These are phyloP conservation scores for Hemibagrus guttatus DNA, from an alignment of 2,797 vertebrate genomes.

Conservation along the genomic window DNA sequence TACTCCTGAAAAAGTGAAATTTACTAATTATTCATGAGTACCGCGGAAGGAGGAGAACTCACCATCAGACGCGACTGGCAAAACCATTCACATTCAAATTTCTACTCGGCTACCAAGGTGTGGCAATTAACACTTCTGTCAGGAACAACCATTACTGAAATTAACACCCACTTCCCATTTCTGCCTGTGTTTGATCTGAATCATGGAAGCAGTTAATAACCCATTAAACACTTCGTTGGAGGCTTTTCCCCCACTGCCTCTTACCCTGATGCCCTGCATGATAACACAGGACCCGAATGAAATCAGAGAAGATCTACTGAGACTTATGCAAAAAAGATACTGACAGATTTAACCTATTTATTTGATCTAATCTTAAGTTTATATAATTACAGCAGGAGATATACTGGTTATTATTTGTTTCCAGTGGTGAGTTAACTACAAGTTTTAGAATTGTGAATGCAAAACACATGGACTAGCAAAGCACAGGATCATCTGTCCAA, in stretches of 20 bases:
- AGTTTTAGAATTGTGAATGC: background rate
- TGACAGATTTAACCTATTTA: background rate
- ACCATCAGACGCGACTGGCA: background rate
- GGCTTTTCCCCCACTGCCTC: conserved; percentile 6
- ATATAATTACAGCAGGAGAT: background rate
- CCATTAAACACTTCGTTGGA: conserved; percentile 38
- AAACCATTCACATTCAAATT: conserved; percentile 32
- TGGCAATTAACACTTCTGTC: conserved; percentile 30
- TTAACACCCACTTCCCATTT: conserved; percentile 26
- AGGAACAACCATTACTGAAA: conserved; percentile 28
- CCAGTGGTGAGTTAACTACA: background rate
- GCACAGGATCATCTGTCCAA: background rate
- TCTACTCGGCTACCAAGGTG: background rate
- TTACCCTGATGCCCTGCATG: conserved; percentile 27
- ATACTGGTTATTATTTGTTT: background rate
- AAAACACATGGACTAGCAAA: conserved; percentile 22
- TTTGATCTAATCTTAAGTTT: background rate
- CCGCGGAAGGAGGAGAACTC: background rate
- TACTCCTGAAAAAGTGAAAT: conserved; percentile 34
- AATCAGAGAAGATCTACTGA: conserved; percentile 42
- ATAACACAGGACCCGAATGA: conserved; percentile 46
- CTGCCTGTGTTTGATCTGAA: conserved; percentile 38
- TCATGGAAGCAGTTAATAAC: conserved; percentile 41
- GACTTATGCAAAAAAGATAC: conserved; percentile 27
- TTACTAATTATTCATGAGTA: conserved; percentile 19